A percentile compares a stretch with the other conserved stretches of the same genome.
Evolutionary conservation across 2,888 invertebrate species (phyloP).

Genomic region (Fragum fragum): DNA sequence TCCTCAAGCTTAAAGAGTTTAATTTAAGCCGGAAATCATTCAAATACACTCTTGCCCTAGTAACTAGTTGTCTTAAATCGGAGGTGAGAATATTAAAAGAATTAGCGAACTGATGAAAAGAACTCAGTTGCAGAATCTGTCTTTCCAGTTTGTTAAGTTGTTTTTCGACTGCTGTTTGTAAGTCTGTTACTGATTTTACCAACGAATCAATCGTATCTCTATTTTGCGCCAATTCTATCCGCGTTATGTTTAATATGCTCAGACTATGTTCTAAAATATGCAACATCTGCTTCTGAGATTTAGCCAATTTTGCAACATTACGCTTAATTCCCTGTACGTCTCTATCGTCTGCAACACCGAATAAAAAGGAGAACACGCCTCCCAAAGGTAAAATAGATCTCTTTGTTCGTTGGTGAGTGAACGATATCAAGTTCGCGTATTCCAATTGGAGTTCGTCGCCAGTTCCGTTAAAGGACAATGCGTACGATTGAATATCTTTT

Average conservation of each 20-base stretch:
- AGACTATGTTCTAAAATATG: conserved; percentile 2
- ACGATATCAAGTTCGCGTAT: neutral
- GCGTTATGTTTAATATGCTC: neutral
- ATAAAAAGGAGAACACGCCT: neutral
- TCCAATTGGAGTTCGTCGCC: neutral
- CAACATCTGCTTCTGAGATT: neutral
- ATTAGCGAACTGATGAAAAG: neutral
- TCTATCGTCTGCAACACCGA: neutral
- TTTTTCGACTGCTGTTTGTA: neutral
- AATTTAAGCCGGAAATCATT: neutral
- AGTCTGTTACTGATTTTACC: neutral
- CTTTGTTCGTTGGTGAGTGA: neutral
- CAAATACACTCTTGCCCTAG: neutral
- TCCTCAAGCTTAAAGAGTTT: neutral
- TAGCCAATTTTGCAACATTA: neutral
- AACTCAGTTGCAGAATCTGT: neutral
- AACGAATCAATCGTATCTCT: neutral
- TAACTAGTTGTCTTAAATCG: neutral
- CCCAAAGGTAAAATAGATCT: conserved; percentile 4
- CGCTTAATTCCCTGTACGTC: neutral
- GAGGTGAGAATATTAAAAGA: neutral
- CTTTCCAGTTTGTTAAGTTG: neutral
- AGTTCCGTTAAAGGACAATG: neutral
- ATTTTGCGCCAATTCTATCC: neutral
- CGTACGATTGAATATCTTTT: neutral